These are phyloP conservation scores for Takifugu bimaculatus DNA, from an alignment of 2,113 vertebrate species.

Conservation along the genomic window DNA sequence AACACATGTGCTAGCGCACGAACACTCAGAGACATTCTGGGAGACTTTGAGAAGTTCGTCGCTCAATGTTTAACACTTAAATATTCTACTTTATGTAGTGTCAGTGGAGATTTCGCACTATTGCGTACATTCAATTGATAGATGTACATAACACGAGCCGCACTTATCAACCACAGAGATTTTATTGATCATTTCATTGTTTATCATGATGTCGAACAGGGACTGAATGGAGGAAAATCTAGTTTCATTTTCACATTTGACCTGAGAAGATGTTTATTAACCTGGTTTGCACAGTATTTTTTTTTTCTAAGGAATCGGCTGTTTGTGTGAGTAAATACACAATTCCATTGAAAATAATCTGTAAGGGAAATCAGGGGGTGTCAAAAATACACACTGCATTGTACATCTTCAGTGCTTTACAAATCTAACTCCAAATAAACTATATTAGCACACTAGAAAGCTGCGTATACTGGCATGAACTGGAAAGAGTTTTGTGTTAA, in stretches of 20 bases:
- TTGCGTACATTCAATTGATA: not conserved
- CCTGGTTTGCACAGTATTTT: not conserved
- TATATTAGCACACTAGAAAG: too few relatives aligned
- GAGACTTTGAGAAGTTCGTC: not conserved
- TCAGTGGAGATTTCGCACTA: conserved; percentile 7
- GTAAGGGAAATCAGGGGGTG: too few relatives aligned
- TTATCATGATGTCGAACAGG: too few relatives aligned
- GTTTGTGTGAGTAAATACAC: too few relatives aligned
- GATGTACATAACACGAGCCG: not conserved
- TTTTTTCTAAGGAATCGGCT: not conserved
- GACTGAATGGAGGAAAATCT: too few relatives aligned
- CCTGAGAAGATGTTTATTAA: not conserved
- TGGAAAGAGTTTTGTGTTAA: too few relatives aligned
- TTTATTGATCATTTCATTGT: too few relatives aligned
- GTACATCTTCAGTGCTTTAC: too few relatives aligned
- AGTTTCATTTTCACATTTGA: conserved; percentile 3
- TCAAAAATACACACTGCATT: too few relatives aligned
- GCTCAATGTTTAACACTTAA: conserved; percentile 1
- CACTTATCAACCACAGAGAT: not conserved
- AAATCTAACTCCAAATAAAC: too few relatives aligned
- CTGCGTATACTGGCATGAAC: too few relatives aligned
- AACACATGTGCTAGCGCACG: not conserved
- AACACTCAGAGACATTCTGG: conserved; percentile 15
- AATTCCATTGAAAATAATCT: too few relatives aligned
- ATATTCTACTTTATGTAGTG: conserved; percentile 5